Conservation (phyloP, 2,888 invertebrate species). For the Eilema sororculum region DNA sequence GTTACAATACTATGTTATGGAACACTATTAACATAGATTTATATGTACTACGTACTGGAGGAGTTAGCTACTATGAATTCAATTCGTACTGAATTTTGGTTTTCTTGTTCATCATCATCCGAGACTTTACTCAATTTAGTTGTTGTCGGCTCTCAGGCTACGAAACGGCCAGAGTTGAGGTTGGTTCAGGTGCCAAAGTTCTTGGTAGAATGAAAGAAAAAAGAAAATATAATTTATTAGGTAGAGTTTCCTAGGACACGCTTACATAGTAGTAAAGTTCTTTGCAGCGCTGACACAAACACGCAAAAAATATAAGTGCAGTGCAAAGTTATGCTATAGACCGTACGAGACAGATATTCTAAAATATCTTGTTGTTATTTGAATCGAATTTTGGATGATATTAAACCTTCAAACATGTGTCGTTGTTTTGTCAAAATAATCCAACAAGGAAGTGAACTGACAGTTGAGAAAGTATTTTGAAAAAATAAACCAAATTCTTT, state of each 20-base stretch:
- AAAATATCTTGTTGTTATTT: neutral
- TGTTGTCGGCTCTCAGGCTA: no score
- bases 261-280: neutral
- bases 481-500: slow-evolving; percentile 25
- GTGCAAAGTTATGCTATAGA: neutral
- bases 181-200: no score
- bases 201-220: no score
- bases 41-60: slow-evolving; percentile 18
- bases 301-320: no score
- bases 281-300: no score
- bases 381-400: no score
- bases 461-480: slow-evolving; percentile 16
- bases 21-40: slow-evolving; percentile 1
- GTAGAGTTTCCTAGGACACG: neutral
- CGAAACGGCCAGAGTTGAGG: no score
- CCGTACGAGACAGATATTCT: neutral
- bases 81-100: neutral
- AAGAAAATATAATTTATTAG: no score
- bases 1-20: neutral
- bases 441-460: neutral
- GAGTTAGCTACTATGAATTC: neutral
- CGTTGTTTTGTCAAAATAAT: neutral
- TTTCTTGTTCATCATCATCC: no score
- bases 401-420: neutral
- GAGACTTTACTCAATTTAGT: no score